These are phyloP conservation scores for Potorous gilbertii DNA, from an alignment of 2,797 vertebrate species.

Conservation along the genomic window DNA sequence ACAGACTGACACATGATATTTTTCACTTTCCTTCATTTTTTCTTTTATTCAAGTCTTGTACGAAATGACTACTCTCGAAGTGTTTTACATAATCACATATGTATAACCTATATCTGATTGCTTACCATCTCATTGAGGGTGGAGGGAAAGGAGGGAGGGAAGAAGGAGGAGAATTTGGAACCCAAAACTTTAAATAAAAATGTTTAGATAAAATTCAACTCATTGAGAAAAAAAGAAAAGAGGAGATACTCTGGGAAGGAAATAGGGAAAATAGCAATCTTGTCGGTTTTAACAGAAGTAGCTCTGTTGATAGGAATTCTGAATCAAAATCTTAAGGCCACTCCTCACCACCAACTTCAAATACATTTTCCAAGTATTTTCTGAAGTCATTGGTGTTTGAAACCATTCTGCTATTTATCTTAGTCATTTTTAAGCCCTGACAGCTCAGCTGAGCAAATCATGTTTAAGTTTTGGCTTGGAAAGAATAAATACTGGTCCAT, in stretches of 20 bases:
- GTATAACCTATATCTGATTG: background rate
- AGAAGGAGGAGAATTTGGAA: background rate
- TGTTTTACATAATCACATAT: background rate
- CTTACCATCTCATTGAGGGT: background rate
- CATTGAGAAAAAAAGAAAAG: background rate
- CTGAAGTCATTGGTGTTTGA: slow-evolving; percentile 44
- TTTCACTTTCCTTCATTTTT: background rate
- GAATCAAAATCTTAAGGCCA: slow-evolving; percentile 4
- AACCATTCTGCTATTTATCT: slow-evolving; percentile 55
- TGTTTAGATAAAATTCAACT: background rate
- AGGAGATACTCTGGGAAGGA: background rate
- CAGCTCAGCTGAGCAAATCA: slow-evolving; percentile 49
- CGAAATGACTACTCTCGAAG: background rate
- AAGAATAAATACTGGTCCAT: slow-evolving; percentile 58
- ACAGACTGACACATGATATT: background rate
- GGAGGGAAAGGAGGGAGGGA: background rate
- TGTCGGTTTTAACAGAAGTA: background rate
- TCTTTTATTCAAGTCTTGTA: background rate
- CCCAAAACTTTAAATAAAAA: background rate
- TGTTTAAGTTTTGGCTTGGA: slow-evolving; percentile 45
- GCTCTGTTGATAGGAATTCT: background rate
- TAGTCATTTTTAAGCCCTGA: slow-evolving; percentile 51
- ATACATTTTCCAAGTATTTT: slow-evolving; percentile 50
- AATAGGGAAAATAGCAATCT: background rate
- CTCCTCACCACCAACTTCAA: slow-evolving; percentile 50